Base-by-base conservation (phyloP, 2,113 vertebrate species). In the Sinocyclocheilus rhinocerous region DNA sequence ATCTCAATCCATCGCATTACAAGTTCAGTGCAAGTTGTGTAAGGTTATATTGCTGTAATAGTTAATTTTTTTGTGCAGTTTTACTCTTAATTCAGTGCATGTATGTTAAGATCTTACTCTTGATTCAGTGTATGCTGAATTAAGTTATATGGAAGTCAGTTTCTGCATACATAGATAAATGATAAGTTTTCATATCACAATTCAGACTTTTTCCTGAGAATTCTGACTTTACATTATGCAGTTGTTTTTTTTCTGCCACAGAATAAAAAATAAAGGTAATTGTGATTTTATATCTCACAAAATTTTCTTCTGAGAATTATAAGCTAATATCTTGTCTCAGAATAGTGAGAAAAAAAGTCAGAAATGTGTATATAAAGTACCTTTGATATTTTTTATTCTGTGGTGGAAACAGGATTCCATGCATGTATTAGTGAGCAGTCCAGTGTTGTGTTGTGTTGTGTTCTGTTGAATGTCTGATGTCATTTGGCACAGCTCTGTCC, bases 401-500 rank as follows among this genome's bases (percentile, higher is more conserved):
- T 59, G 20, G 55, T 22, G 18, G 10, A 59, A 59, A 22, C 55
- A 55, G 18, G 57, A 22, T 61, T n/a, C 0, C 22, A 61, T 61
- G 22, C 22, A 48, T 16, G 6, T 76, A 24, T 16, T 76, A 76
- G 16, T 24, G 12, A 48, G 22, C 42, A 48, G n/a, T 24, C 72
- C 11, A 26, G 2, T 76, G 42, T 76, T 76, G 10, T 72, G 42
- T 76, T 76, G 10, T 72, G 39, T 16, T 72, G 11, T 75, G 4
- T n/a, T 22, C 33, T 73, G 12, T 8, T 26, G n/a, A 24, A 67
- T 61, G 57, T 61, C 20, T 70, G 33, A 36, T 36, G 29, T 45
- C 10, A 7, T 76, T 26, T 76, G 72, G n/a, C 42, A 26, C 72
- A 76, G 72, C 72, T 76, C 72, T 26, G 12, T 76, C 72, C 13